Base-by-base conservation (phyloP, 2,888 invertebrate genomes). In the Spisula subtruncata region DNA sequence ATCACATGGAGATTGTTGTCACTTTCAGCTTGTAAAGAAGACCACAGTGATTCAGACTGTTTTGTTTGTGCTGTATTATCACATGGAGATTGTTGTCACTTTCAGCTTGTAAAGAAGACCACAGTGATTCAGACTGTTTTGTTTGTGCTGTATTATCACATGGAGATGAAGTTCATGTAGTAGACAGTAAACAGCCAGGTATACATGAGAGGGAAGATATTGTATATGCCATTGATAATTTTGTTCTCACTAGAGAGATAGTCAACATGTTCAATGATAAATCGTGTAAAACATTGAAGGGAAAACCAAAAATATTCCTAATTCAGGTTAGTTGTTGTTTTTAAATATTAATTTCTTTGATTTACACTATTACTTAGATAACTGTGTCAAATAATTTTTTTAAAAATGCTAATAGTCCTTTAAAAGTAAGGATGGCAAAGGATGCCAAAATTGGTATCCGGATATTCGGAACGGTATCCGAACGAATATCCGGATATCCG, bases 131-230 rank as follows among this genome's bases (percentile, higher is more conserved):
- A 94, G 99, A 99, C 96, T 99, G 99, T 95, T 97, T 99, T 93
- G 97, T 98, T 0, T 97, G 99, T 94, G 98, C 98, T 80, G 98
- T 99, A 75, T 97, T 99, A 93, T 98, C 98, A 86, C 99, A 99
- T 96, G 99, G 99, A 48, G 99, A 99, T 96, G 97, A 98, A 94
- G 98, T 98, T 10, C 97, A 98, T 96, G 97, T 99, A 87, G 99
- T 98, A 97, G 98, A 98, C 75, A 98, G 98, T 96, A 98, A 99
- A 96, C 98, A 98, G 16, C 98, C 98, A 90, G 98, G 98, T 96
- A 98, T 98, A 96, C 98, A 98, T 96, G 92, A 91, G 48, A 88
- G 89, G 48, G 92, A 93, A 56, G 94, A 94, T 85, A 35, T 93
- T 25, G 92, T 94, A 6, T 91, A 92, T 35, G 92, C 92, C 25